phyloP scores from a whole-genome alignment of 2,888 invertebrate species.

The Spatulosminthurus flaviceps region DNA sequence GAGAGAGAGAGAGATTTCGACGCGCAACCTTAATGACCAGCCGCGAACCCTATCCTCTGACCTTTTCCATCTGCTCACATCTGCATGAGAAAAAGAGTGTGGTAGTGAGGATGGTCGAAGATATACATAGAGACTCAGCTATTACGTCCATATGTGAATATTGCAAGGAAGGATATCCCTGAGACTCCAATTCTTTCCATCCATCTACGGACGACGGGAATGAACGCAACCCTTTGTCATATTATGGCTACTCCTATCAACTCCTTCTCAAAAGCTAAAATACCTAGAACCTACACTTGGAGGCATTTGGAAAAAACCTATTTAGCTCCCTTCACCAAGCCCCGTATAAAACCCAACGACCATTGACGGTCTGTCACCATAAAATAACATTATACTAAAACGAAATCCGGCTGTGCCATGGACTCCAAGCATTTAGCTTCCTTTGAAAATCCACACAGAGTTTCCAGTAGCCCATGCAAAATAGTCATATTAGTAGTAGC shows the following conservation, averaged over 20 bases:
- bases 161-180: background rate
- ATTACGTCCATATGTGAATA: background rate
- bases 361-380: conserved; percentile 35
- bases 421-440: background rate
- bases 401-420: conserved; percentile 20
- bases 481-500: no score
- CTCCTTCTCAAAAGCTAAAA: conserved; percentile 11
- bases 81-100: conserved; percentile 47
- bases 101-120: background rate
- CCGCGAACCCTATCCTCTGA: conserved; percentile 50
- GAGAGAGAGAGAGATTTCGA: no score
- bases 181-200: conserved; percentile 22
- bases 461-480: background rate
- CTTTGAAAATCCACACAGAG: background rate
- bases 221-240: conserved; percentile 24
- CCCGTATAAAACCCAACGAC: conserved; percentile 28
- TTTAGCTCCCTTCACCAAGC: conserved; percentile 24
- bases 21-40: conserved; percentile 49
- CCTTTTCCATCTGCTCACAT: conserved; percentile 53
- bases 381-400: conserved; percentile 27
- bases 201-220: background rate
- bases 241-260: conserved; percentile 8
- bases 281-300: background rate
- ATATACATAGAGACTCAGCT: background rate
- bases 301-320: conserved; percentile 20